Base-by-base conservation (phyloP, 2,888 invertebrate genomes). In the Graphium colonna region DNA sequence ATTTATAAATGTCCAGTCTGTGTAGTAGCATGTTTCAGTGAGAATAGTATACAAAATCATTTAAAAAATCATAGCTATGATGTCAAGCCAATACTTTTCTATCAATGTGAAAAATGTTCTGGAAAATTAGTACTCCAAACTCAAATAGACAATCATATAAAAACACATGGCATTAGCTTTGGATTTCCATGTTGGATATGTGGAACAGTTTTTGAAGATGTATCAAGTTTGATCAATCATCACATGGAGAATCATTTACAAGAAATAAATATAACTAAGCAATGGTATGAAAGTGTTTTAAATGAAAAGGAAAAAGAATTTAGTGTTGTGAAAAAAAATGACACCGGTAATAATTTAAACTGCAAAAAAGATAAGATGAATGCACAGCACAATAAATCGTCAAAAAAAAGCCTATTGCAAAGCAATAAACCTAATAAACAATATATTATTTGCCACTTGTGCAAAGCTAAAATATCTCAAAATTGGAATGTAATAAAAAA, bases 1-100 rank as follows among this genome's bases (percentile, higher is more conserved):
- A 71, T 87, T 46, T 85, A 63, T 59, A 86, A 82, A 61, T 91
- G 91, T 62, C 73, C 77, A 39, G 58, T 63, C 17, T 91, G 91
- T 66, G 73, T 77, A 21, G 69, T 77, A 12, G 79, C 79, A 48
- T 91, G 88, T 71, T 81, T 75, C 36, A 82, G 68, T 61, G 73
- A 80, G 59, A 48, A 56, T 1, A 82, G 82, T 15, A 87, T 87
- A 63, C 56, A 66, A 18, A 73, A 71, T 50, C 91, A 91, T 71
- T 62, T 81, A 26, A 64, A 65, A 31, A 60, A 7, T 8, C 76
- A 81, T 60, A 56, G 69, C 60, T 53, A 57, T 46, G 64, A 63
- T 40, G 49, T 47, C 9, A 73, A 65, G 55, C 60, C 70, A 15
- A 57, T 71, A 12, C 61, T 77, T 54, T 79, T 79, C 61, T 82